These are phyloP conservation scores for Saguinus imperator DNA, from an alignment of 2,113 vertebrate genomes.

Conservation along the genomic window DNA sequence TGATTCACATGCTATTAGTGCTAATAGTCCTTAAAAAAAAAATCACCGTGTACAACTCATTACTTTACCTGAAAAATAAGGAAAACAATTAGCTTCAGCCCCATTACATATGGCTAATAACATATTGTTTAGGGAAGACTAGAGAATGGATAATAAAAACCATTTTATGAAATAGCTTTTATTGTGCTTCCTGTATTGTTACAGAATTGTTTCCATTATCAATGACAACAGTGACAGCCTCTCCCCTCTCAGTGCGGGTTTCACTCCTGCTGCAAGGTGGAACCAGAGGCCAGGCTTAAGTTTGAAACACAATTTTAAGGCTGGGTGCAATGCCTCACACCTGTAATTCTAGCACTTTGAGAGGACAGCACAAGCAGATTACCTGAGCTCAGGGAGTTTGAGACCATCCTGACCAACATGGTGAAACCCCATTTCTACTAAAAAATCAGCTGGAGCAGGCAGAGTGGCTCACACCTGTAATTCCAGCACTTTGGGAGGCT, in stretches of 20 bases:
- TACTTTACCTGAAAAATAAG: conserved; percentile 33
- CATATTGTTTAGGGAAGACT: conserved; percentile 47
- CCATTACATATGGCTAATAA: conserved; percentile 20
- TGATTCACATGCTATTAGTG: neutral
- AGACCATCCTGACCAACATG: too few relatives aligned
- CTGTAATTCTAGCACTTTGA: too few relatives aligned
- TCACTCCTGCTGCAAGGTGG: neutral
- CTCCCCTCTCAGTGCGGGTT: neutral
- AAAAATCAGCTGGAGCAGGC: too few relatives aligned
- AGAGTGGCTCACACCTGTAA: too few relatives aligned
- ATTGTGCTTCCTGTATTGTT: neutral
- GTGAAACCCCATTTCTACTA: too few relatives aligned
- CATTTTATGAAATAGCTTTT: neutral
- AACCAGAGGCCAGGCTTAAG: neutral
- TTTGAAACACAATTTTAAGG: neutral
- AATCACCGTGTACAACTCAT: neutral
- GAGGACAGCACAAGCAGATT: too few relatives aligned
- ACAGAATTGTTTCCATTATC: conserved; percentile 29
- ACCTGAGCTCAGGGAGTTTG: too few relatives aligned
- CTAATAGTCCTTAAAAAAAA: neutral
- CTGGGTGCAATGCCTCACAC: too few relatives aligned
- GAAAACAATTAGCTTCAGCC: conserved; percentile 36
- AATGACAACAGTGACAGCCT: neutral
- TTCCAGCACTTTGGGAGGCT: too few relatives aligned
- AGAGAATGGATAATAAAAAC: neutral